These are phyloP conservation scores for Drosophila ogumai DNA, from an alignment of 1,140 invertebrate species.

Conservation along the genomic window DNA sequence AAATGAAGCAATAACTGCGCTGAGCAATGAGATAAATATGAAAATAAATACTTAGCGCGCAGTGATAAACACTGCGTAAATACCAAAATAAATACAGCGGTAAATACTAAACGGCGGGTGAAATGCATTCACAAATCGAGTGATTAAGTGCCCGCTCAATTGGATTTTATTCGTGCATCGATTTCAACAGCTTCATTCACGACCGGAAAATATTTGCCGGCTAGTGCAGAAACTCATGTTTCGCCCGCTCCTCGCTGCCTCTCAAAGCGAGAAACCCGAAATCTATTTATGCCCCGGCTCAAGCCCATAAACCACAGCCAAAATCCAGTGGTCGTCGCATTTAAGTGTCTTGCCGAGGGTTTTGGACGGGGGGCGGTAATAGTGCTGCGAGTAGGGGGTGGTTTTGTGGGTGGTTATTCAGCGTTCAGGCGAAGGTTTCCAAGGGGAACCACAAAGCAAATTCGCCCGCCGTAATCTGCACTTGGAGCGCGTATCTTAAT, in stretches of 20 bases:
- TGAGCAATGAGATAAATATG: constrained; percentile 51
- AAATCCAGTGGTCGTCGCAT: constrained; percentile 80
- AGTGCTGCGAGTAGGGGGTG: constrained; percentile 9
- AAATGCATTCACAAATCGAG: constrained; percentile 32
- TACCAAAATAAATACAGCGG: constrained; percentile 48
- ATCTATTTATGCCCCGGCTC: constrained; percentile 74
- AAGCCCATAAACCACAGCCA: constrained; percentile 80
- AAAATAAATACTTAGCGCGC: constrained; percentile 61
- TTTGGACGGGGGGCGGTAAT: constrained; percentile 5
- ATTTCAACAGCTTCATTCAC: constrained; percentile 16
- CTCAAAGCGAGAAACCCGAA: constrained; percentile 49
- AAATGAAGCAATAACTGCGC: constrained; percentile 55
- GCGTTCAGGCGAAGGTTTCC: background rate
- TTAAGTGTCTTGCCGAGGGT: constrained; percentile 65
- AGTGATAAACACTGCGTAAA: constrained; percentile 52
- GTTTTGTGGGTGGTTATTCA: background rate
- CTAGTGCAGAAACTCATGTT: constrained; percentile 7
- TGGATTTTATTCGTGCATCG: constrained; percentile 21
- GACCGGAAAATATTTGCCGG: background rate
- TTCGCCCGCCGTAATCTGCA: constrained; percentile 76
- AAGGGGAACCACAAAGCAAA: constrained; percentile 59
- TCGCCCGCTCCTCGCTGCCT: background rate
- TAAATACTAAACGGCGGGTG: constrained; percentile 50
- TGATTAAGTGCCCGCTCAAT: constrained; percentile 22
- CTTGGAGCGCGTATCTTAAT: constrained; percentile 80